Base-by-base conservation (phyloP, 2,888 invertebrate genomes). In the Halictus quadricinctus region DNA sequence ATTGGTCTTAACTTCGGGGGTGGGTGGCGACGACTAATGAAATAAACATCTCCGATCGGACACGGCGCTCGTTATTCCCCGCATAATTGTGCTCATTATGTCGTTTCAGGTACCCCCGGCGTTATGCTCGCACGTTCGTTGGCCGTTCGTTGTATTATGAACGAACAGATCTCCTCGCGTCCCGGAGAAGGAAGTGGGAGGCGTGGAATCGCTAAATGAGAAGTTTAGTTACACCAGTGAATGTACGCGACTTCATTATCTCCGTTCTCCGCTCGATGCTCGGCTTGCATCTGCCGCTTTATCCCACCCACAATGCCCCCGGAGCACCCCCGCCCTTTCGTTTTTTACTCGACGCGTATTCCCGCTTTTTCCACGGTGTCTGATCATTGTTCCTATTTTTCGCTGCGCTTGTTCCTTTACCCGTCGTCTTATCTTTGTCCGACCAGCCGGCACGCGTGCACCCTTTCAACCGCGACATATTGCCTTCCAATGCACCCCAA, bases 181-280 rank as follows among this genome's bases (percentile, higher is more conserved):
- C 8, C 3, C 25, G 13, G 10, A 43, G 29, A 29, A 48, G 25
- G 25, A 29, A 50, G 46, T 29, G 64, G 25, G 15, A 13, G 36
- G 41, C 15, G 43, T 21, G 18, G 41, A 66, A 81, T 79, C 78
- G 81, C 80, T 85, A 84, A 88, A 85, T 77, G 87, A 85, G 78
- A 83, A 90, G 78, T 89, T 87, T 88, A 88, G 86, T 89, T 90
- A 86, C 84, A 84, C 80, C 79, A 77, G 84, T 76, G 83, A 86
- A 76, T 77, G 86, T 80, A 83, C 79, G 86, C 76, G 86, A 86
- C 83, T 88, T 88, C 81, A 86, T 91, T 87, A 87, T 84, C 84
- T 74, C 81, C 64, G 74, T 88, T 85, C 79, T 79, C 25, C 73
- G 64, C 69, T 66, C 69, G 72, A 74, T 76, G 72, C 58, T 82